Percentiles rank a stretch among this genome's conserved stretches.
Conservation (phyloP, 2,888 invertebrate genomes). For the Rapana venosa region DNA sequence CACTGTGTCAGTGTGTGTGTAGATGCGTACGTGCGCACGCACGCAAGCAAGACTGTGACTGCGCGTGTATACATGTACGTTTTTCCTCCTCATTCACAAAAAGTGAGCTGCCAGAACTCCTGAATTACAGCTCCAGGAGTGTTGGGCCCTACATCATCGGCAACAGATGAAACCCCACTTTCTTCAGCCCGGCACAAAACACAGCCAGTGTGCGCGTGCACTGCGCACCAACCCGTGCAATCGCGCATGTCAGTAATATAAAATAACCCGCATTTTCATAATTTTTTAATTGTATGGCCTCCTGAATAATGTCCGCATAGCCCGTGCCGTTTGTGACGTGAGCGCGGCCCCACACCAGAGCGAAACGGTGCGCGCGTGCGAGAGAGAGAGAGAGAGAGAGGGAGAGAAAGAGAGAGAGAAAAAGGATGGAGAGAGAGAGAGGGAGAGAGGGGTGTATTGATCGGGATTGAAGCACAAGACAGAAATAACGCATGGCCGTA, state of each 20-base stretch:
- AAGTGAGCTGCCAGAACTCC: background rate
- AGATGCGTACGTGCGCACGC: background rate
- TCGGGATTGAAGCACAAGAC: conserved; percentile 19
- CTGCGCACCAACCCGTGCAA: conserved; percentile 39
- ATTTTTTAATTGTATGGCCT: conserved; percentile 69
- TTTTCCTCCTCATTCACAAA: background rate
- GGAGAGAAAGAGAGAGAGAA: conserved; percentile 1
- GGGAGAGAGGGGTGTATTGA: conserved; percentile 33
- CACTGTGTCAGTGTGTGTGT: background rate
- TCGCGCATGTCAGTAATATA: conserved; percentile 52
- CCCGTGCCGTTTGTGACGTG: conserved; percentile 73
- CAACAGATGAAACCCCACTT: background rate
- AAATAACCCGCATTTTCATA: conserved; percentile 67
- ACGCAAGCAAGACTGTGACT: background rate
- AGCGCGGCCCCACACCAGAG: conserved; percentile 62
- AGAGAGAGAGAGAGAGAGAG: conserved; percentile 23
- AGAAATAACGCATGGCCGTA: conserved; percentile 38
- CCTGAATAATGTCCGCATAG: conserved; percentile 66
- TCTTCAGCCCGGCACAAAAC: background rate
- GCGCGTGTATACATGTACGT: background rate
- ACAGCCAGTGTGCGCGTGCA: conserved; percentile 31
- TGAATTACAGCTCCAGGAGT: background rate
- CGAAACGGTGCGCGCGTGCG: conserved; percentile 37
- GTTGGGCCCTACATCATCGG: background rate
- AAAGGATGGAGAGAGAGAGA: conserved; percentile 21